Evolutionary conservation across 1,140 invertebrate genomes (phyloP), one percentile per base, ranked within the genome.

Genomic region (Orius laevigatus): DNA sequence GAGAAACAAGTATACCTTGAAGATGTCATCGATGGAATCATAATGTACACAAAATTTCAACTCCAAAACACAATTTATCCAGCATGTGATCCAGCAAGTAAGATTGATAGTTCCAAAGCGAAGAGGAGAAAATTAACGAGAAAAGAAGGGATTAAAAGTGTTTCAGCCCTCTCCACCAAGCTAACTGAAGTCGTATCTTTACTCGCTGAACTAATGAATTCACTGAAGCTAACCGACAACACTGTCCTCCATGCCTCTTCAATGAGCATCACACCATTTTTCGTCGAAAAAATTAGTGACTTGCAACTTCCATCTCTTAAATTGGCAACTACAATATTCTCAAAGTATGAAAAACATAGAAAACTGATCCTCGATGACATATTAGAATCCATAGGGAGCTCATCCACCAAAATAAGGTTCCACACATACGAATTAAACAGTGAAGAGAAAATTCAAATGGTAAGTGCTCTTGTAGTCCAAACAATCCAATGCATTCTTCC

Each of bases 231-330:
- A 49, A 91, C 89, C 1, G 89, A 94, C 62, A 91, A 86, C 4
- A 84, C 84, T 45, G 84, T 93, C 19, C 68, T 93, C 50, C 83
- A 93, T 64, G 79, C 90, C 6, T 95, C 91, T 44, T 84, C 89
- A 0, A 73, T 95, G 48, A 91, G 90, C 11, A 88, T 97, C 1
- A 84, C 90, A 34, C 90, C 94, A 0, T 98, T 99, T 67, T 99
- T 99, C 69, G 92, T 98, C 5, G 94, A 98, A 68, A 93, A 92
- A 60, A 84, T 98, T 50, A 90, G 87, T 60, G 94, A 97, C 64
- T 67, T 99, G 25, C 96, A 99, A 63, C 70, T 98, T 47, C 83
- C 87, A 55, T 81, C 93, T n/a, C 72, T 98, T 50, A 91, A 93
- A 65, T 73, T 98, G 20, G 89, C 97, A 9, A 96, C 93, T 36